Base-by-base conservation (phyloP, 2,113 vertebrate species). In the Glaucomys volans region DNA sequence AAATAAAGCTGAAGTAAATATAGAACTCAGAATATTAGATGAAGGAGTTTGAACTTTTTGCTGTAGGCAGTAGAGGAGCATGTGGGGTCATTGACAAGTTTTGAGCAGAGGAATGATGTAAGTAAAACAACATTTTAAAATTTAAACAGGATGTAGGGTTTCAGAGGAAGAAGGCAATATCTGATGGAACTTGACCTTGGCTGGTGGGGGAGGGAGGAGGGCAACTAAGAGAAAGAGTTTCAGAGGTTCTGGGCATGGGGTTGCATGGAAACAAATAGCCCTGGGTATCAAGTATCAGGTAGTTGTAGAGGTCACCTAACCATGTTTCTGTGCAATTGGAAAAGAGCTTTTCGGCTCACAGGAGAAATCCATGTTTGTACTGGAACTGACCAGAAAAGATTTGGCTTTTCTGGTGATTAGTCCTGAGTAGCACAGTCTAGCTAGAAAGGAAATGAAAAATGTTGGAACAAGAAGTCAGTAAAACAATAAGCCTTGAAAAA, bases 121-220 rank as follows among this genome's bases (percentile, higher is more conserved):
- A 96, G 50, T 84, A 80, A 91, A 93, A 95, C 57, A 96, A 26
- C 74, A 28, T 80, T 86, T 67, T n/a, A 77, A 93, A 93, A 88
- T 90, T 84, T 82, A 90, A 96, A 93, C 47, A 93, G 75, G 79
- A 92, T 75, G 90, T 80, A 79, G 47, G n/a, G 13, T 95, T 96
- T 96, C 57, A 75, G 64, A 95, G 83, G 17, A 62, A 88, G 54
- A 76, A 91, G 87, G 40, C 91, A 91, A 35, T 88, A 77, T 90
- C 94, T 95, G 64, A 74, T 54, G n/a, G 76, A 95, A 93, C 32
- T 64, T 87, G 90, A 95, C 90, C 83, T 94, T 96, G 54, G n/a
- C 40, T 81, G 35, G 50, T 54, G 26, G 26, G 16, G 83, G 37
- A 37, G 1, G 44, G 59, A 32, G n/a, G 44, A 89, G 77, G 37